Evolutionary conservation across 1,140 invertebrate species (phyloP).

Genomic region (Ostrea denselamellosa): DNA sequence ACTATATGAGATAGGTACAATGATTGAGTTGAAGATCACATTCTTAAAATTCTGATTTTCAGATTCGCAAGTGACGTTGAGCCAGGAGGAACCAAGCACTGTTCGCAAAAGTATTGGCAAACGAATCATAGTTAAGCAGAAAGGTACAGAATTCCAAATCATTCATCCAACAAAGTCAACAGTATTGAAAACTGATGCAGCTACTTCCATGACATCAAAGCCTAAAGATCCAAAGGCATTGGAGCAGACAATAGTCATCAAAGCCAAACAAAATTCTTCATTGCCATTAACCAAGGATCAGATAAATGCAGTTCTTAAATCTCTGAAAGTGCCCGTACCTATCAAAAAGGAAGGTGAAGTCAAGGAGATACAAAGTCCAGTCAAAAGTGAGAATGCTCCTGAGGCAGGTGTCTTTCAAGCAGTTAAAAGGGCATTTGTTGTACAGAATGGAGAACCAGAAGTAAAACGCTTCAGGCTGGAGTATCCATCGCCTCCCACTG

Average conservation of each 20-base stretch:
- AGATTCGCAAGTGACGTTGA: constrained; percentile 54
- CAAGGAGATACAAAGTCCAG: constrained; percentile 48
- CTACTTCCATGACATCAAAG: constrained; percentile 1
- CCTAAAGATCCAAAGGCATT: constrained; percentile 20
- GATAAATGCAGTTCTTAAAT: constrained; percentile 71
- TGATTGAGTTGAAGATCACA: no score
- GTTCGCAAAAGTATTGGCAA: not conserved
- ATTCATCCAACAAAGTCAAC: constrained; percentile 24
- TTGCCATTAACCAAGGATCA: constrained; percentile 70
- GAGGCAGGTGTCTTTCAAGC: constrained; percentile 30
- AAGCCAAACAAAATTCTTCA: constrained; percentile 51
- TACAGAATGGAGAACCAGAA: constrained; percentile 35
- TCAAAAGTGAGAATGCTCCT: constrained; percentile 47
- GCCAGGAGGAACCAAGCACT: constrained; percentile 52
- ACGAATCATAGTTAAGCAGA: constrained; percentile 45
- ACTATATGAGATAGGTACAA: no score
- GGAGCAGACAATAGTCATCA: constrained; percentile 60
- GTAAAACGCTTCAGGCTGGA: constrained; percentile 60
- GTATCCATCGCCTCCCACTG: constrained; percentile 64
- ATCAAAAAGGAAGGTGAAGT: constrained; percentile 52
- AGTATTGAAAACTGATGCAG: constrained; percentile 28
- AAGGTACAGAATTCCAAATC: constrained; percentile 41
- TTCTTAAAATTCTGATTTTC: constrained; percentile 9
- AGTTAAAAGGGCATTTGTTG: constrained; percentile 36
- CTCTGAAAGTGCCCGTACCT: constrained; percentile 70